Conservation (phyloP, 2,113 vertebrate species). For the Sisor rabdophorus region DNA sequence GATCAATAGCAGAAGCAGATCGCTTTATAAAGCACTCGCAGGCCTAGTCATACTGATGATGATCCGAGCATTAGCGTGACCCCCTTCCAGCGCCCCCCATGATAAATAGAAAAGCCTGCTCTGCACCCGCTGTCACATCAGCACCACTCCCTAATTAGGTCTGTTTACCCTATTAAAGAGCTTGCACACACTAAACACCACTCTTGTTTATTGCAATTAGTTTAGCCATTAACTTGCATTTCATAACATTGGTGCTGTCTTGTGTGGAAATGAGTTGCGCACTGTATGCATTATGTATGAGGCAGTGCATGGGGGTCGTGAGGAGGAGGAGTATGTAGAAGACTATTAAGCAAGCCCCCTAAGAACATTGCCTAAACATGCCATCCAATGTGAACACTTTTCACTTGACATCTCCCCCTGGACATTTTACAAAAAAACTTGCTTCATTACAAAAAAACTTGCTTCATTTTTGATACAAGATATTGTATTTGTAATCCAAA, state of each 20-base stretch:
- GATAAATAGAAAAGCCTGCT: slow-evolving; percentile 79
- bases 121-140: slow-evolving; percentile 79
- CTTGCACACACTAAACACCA: slow-evolving; percentile 83
- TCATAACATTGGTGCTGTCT: slow-evolving; percentile 70
- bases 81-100: slow-evolving; percentile 60
- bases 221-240: slow-evolving; percentile 83
- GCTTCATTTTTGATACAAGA: background rate
- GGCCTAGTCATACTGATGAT: slow-evolving; percentile 75
- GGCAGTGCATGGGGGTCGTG: slow-evolving; percentile 22
- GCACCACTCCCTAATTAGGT: slow-evolving; percentile 88
- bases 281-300: slow-evolving; percentile 80
- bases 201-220: slow-evolving; percentile 92
- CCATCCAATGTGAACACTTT: slow-evolving; percentile 29
- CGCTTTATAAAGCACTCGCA: slow-evolving; percentile 68
- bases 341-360: slow-evolving; percentile 25
- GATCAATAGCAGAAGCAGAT: slow-evolving; percentile 41
- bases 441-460: slow-evolving; percentile 15
- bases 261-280: slow-evolving; percentile 74
- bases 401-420: slow-evolving; percentile 16
- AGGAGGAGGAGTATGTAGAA: slow-evolving; percentile 9
- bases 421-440: slow-evolving; percentile 3
- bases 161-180: slow-evolving; percentile 81
- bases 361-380: slow-evolving; percentile 31
- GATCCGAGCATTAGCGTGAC: slow-evolving; percentile 76
- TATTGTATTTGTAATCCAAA: background rate